phyloP scores from a whole-genome alignment of 1,140 invertebrate species.

The Maniola jurtina region DNA sequence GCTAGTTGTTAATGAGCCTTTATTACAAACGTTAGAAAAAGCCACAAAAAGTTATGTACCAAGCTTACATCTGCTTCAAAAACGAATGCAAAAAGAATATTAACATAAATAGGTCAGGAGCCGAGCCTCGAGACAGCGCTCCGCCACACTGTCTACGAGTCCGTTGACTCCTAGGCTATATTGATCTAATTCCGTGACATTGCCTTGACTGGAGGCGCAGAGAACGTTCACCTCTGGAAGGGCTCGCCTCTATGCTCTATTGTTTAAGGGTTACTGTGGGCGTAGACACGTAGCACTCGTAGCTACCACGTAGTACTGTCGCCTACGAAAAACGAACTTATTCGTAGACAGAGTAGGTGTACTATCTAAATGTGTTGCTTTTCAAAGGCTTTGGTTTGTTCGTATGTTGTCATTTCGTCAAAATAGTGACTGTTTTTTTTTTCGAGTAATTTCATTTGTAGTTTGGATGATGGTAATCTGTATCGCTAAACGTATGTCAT shows the following conservation, averaged over 20 bases:
- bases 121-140: background rate
- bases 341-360: background rate
- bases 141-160: background rate
- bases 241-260: background rate
- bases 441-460: no score
- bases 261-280: background rate
- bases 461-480: no score
- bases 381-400: no score
- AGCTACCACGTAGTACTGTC: no score
- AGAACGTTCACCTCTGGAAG: background rate
- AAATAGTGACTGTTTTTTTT: no score
- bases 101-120: background rate
- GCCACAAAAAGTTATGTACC: no score
- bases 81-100: background rate
- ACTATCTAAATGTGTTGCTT: no score
- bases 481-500: no score
- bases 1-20: no score
- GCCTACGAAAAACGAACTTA: background rate
- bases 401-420: background rate
- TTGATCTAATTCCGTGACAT: constrained; percentile 10
- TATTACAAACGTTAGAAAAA: no score
- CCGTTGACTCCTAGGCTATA: constrained; percentile 2
- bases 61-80: background rate
- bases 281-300: background rate
- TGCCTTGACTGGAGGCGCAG: background rate